These are phyloP conservation scores for Cheilosia pagana DNA, from an alignment of 2,888 invertebrate genomes.

Conservation along the genomic window DNA sequence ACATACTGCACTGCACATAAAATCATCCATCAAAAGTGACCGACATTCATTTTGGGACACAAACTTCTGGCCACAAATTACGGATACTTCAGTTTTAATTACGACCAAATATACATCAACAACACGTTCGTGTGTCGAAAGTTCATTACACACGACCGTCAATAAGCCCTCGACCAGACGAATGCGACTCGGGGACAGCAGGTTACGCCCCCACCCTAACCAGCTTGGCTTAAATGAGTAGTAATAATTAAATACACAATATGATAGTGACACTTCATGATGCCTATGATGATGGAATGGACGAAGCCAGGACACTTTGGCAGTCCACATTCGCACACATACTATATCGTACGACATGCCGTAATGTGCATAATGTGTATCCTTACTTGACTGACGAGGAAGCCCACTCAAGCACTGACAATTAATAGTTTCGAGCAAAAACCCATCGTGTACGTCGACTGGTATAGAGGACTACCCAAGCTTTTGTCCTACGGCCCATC, in stretches of 20 bases:
- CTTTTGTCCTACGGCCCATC: constrained; percentile 22
- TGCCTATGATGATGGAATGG: constrained; percentile 44
- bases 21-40: neutral
- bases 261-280: constrained; percentile 65
- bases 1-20: neutral
- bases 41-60: constrained; percentile 31
- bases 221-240: constrained; percentile 59
- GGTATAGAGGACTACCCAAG: neutral
- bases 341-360: neutral
- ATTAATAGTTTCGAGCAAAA: constrained; percentile 49
- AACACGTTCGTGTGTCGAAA: constrained; percentile 66
- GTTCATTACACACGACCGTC: constrained; percentile 48
- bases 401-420: constrained; percentile 32
- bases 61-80: constrained; percentile 36
- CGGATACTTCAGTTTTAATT: constrained; percentile 69
- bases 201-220: constrained; percentile 7
- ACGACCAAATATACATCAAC: constrained; percentile 65
- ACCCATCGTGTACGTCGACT: constrained; percentile 27
- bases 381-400: constrained; percentile 3
- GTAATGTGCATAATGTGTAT: constrained; percentile 8
- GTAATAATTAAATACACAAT: constrained; percentile 73
- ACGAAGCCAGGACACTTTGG: constrained; percentile 39
- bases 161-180: constrained; percentile 12
- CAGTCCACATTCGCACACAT: constrained; percentile 19
- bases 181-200: constrained; percentile 21